Base-by-base conservation (phyloP, 2,888 invertebrate genomes). In the Marasmarcha lunaedactyla region DNA sequence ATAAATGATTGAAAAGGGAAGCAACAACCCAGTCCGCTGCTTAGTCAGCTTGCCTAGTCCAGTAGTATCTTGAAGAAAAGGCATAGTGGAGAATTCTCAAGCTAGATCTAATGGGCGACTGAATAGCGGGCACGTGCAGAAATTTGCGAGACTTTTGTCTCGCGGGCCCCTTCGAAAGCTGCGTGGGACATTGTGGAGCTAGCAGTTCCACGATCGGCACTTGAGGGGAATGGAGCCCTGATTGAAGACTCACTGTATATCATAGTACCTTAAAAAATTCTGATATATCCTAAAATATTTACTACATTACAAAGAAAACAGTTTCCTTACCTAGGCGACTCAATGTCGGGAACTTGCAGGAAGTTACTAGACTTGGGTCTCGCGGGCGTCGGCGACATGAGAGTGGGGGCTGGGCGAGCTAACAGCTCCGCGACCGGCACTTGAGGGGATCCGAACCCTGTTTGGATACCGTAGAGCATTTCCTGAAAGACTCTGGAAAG, bases 391-490 rank as follows among this genome's bases (percentile, higher is more conserved):
- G 95, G 95, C 41, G 94, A 94, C 27, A 94, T 87, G 27, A 95
- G 79, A 7, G 93, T 92, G 0, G 95, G 95, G 9, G 92, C 94
- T 1, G 95, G 94, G 41, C 95, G 86, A 0, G 95, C 89, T 41
- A 95, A 77, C 36, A 95, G 77, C 68, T 95, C 95, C 0, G 94
- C 95, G 2, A 95, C 95, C 0, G 95, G 95, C 46, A 95, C 94
- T 79, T 95, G 95, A 1, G 95, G 95, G 36, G 94, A 95, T 2
- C 95, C 95, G 63, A 95, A 95, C 38, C 95, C 95, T 0, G 94
- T 93, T 66, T 95, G 94, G 56, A 96, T 95, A 42, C 96, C 96
- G 67, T 96, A 96, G 37, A 96, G 77, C 95, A 96, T 95, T 79
- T 96, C 95, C 85, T 96, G 92, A 67, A 90, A 93, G n/a, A 93